Evolutionary conservation across 2,113 vertebrate species (phyloP).

Genomic region (Carassius gibelio): DNA sequence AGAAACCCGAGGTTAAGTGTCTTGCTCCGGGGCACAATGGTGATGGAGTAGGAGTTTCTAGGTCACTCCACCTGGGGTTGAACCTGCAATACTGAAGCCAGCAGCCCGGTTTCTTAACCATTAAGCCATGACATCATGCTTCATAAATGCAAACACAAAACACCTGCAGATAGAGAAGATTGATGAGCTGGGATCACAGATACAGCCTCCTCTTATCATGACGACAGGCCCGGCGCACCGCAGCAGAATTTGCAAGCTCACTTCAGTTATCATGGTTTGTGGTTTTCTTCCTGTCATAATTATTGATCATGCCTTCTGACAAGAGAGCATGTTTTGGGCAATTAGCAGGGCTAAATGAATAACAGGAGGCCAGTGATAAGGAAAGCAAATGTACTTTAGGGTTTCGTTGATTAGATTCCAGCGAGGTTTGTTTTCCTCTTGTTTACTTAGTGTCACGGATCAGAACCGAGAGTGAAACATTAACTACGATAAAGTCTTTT

Average conservation of each 20-base stretch:
- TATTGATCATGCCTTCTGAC: slow-evolving; percentile 68
- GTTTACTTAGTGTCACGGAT: slow-evolving; percentile 35
- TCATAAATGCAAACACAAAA: background rate
- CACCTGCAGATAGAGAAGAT: slow-evolving; percentile 48
- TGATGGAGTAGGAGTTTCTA: background rate
- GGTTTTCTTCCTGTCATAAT: slow-evolving; percentile 55
- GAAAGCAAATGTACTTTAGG: slow-evolving; percentile 48
- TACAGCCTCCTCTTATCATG: slow-evolving; percentile 40
- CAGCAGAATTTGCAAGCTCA: slow-evolving; percentile 23
- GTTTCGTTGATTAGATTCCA: slow-evolving; percentile 55
- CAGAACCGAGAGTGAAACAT: slow-evolving; percentile 43
- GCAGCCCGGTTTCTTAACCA: slow-evolving; percentile 26
- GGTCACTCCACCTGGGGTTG: background rate
- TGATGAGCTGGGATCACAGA: slow-evolving; percentile 32
- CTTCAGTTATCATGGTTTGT: slow-evolving; percentile 36
- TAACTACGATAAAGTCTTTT: slow-evolving; percentile 21
- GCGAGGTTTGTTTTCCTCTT: slow-evolving; percentile 33
- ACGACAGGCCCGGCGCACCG: background rate
- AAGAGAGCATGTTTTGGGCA: slow-evolving; percentile 48
- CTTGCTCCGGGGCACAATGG: background rate
- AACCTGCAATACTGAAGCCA: background rate
- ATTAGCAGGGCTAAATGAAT: slow-evolving; percentile 54
- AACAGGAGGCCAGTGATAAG: slow-evolving; percentile 50
- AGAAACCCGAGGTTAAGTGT: slow-evolving; percentile 2
- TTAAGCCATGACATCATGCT: slow-evolving; percentile 14